A percentile compares a stretch with the other conserved stretches of the same genome.
phyloP scores from a whole-genome alignment of 1,140 invertebrate species.

The Eupristina koningsbergeri region DNA sequence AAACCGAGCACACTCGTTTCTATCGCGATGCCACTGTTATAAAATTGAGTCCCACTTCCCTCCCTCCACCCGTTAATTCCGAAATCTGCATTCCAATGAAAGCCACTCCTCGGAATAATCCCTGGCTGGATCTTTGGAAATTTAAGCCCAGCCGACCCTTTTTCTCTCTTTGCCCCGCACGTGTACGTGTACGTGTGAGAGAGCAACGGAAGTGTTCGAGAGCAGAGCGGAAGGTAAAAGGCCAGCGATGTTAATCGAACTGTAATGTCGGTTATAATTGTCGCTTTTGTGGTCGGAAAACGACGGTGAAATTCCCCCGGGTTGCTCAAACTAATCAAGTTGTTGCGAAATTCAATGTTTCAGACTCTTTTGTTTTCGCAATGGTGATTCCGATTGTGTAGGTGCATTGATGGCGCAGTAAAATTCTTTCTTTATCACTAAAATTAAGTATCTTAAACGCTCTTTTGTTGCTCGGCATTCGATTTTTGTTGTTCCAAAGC shows the following conservation, averaged over 20 bases:
- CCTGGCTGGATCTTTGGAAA: constrained; percentile 17
- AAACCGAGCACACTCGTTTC: too few species aligned
- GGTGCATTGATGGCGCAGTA: not conserved
- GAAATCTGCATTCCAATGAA: too few species aligned
- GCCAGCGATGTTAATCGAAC: constrained; percentile 34
- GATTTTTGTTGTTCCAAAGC: too few species aligned
- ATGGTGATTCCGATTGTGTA: not conserved
- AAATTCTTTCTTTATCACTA: not conserved
- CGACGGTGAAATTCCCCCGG: constrained; percentile 21
- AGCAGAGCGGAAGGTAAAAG: not conserved
- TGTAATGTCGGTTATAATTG: constrained; percentile 40
- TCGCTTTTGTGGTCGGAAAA: constrained; percentile 34
- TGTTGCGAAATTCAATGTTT: constrained; percentile 8
- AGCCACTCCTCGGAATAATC: not conserved
- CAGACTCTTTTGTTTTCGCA: constrained; percentile 18
- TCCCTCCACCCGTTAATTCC: too few species aligned
- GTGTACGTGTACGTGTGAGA: not conserved
- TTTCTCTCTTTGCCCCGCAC: not conserved
- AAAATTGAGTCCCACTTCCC: not conserved
- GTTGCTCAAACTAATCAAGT: not conserved
- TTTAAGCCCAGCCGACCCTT: not conserved
- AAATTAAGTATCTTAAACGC: too few species aligned
- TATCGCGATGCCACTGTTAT: not conserved
- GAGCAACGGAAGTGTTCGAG: not conserved
- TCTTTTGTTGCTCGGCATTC: too few species aligned